Conservation (phyloP, 2,113 vertebrate genomes). For the Geococcyx californianus region DNA sequence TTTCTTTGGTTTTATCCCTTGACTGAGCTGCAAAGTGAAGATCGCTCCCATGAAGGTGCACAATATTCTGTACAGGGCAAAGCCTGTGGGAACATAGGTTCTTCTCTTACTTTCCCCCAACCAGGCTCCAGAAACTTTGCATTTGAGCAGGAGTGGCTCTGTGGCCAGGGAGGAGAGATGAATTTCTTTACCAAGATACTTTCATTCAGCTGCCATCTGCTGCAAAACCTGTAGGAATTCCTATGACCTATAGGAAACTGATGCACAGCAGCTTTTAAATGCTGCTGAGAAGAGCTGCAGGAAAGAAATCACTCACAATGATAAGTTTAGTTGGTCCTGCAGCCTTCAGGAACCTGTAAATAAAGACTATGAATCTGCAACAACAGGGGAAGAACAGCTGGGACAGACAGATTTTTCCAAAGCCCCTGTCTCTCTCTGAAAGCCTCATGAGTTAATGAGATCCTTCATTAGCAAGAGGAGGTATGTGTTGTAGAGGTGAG, state of each 20-base stretch:
- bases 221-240: constrained; percentile 52
- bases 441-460: neutral
- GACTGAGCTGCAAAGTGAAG: neutral
- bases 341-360: neutral
- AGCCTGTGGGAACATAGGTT: neutral
- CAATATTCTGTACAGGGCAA: neutral
- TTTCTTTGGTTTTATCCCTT: neutral
- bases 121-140: neutral
- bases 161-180: neutral
- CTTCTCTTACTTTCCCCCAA: neutral
- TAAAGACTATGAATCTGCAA: neutral
- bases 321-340: constrained; percentile 3
- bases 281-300: constrained; percentile 39
- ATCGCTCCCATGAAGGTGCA: neutral
- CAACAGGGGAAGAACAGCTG: neutral
- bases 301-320: constrained; percentile 43
- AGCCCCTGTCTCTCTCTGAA: neutral
- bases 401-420: neutral
- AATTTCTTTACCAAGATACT: neutral
- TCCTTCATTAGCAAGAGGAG: neutral
- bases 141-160: neutral
- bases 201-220: constrained; percentile 31
- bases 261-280: neutral
- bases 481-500: neutral
- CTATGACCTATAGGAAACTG: constrained; percentile 12